Conservation (phyloP, 2,888 invertebrate genomes). For the Cetonia aurata region DNA sequence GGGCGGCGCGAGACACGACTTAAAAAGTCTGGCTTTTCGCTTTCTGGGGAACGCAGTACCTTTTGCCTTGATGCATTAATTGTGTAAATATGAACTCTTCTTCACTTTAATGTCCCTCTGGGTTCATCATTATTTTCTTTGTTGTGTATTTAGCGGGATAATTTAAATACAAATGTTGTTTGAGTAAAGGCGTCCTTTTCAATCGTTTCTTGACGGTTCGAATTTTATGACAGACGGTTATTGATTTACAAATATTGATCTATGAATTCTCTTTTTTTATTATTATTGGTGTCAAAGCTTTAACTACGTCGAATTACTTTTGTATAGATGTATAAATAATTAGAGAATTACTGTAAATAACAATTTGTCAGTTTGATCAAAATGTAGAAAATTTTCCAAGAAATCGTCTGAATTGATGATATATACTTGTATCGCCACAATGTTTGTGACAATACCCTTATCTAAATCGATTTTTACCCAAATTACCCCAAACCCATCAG, state of each 20-base stretch:
- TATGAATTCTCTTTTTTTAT: neutral
- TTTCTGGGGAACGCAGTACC: constrained; percentile 42
- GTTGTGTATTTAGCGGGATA: constrained; percentile 38
- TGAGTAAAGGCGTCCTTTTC: constrained; percentile 23
- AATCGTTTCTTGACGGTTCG: constrained; percentile 10
- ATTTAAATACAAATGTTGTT: constrained; percentile 39
- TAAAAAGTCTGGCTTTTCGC: constrained; percentile 43
- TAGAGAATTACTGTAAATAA: neutral
- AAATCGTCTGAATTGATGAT: too few species aligned
- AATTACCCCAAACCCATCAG: too few species aligned
- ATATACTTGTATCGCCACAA: too few species aligned
- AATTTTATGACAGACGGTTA: constrained; percentile 7
- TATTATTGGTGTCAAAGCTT: neutral
- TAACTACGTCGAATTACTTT: neutral
- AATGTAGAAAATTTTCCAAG: too few species aligned
- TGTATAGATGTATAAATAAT: neutral
- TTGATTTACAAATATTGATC: constrained; percentile 31
- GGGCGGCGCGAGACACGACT: neutral
- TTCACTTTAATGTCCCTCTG: constrained; percentile 38
- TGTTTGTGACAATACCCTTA: too few species aligned
- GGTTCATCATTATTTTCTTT: constrained; percentile 32
- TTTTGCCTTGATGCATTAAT: constrained; percentile 51
- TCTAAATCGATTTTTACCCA: too few species aligned
- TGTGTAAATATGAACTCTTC: constrained; percentile 51
- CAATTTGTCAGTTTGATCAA: constrained; percentile 4